Base-by-base conservation (phyloP, 2,888 invertebrate genomes). In the Oscheius sp. region DNA sequence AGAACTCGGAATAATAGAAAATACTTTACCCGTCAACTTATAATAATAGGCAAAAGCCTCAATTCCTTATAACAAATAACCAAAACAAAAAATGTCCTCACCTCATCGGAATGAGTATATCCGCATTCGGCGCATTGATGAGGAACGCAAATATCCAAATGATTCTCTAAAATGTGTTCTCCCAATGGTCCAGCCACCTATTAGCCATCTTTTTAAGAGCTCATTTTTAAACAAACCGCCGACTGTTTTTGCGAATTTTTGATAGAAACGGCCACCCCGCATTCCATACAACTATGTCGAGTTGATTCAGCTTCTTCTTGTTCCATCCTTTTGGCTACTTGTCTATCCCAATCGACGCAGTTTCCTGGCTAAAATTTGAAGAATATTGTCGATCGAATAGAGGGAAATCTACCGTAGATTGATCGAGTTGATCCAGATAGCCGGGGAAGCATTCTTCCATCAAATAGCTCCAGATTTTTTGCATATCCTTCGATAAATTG, bases 371-470 rank as follows among this genome's bases (percentile, higher is more conserved):
- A 17, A 37, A 57, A 57, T 52, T n/a, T 12, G 25, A 25, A 25
- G 17, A 46, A 20, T 8, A 20, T 8, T 46, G 6, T 12, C n/a
- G 17, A 53, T 15, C 25, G 15, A 4, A 12, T 10, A 10, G 20
- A n/a, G 34, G 5, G 25, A 39, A 42, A 17, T 6, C 8, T 27
- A 61, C 61, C 25, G 48, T 23, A 34, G 25, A 10, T 6, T 52
- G 34, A 23, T 39, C 53, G 23, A 53, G 31, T 25, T 65, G 39
- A 3, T 53, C 65, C 50, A 46, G 5, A 25, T 67, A 50, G 23
- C 37, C 48, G 1, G 67, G 67, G 27, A 67, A 67, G 37, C 67
- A 67, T 57, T 67, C 25, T 12, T 57, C 48, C 67, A 67, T 58
- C 34, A 68, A 50, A 34, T 17, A 29, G 15, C 39, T 29, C 68